Evolutionary conservation across 2,113 vertebrate genomes (phyloP).

Genomic region (Isichthys henryi): DNA sequence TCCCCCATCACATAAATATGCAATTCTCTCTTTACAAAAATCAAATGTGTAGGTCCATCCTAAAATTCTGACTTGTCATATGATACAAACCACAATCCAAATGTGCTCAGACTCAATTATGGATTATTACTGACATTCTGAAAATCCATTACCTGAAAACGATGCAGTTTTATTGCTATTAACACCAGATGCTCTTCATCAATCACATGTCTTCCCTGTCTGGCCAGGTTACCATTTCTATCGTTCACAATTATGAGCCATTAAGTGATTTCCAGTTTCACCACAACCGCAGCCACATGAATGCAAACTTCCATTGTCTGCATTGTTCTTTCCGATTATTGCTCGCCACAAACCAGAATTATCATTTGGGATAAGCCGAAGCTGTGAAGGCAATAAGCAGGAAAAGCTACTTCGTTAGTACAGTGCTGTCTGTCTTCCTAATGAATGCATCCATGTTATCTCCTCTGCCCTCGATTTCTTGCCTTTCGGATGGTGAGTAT

Average conservation of each 20-base stretch:
- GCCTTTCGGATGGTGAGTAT: conserved; percentile 25
- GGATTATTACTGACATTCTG: neutral
- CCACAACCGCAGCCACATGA: neutral
- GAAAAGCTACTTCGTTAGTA: neutral
- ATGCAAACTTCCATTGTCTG: neutral
- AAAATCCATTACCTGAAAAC: conserved; percentile 8
- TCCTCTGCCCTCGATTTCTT: conserved; percentile 28
- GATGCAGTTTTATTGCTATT: conserved; percentile 17
- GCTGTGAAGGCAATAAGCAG: neutral
- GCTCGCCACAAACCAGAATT: neutral
- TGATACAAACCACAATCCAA: neutral
- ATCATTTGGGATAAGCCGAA: neutral
- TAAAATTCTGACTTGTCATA: neutral
- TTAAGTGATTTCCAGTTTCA: neutral
- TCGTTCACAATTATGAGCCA: conserved; percentile 13
- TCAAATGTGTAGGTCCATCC: neutral
- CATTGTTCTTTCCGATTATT: neutral
- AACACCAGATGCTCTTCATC: conserved; percentile 23
- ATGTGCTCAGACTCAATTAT: neutral
- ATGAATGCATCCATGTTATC: conserved; percentile 19
- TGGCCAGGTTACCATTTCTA: neutral
- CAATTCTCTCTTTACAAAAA: neutral
- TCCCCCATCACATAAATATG: neutral
- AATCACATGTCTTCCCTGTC: conserved; percentile 13
- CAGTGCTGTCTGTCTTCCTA: neutral